A percentile compares a stretch with the other conserved stretches of the same genome.
These are phyloP conservation scores for Pseudococcus viburni DNA, from an alignment of 2,888 invertebrate species.

Conservation along the genomic window DNA sequence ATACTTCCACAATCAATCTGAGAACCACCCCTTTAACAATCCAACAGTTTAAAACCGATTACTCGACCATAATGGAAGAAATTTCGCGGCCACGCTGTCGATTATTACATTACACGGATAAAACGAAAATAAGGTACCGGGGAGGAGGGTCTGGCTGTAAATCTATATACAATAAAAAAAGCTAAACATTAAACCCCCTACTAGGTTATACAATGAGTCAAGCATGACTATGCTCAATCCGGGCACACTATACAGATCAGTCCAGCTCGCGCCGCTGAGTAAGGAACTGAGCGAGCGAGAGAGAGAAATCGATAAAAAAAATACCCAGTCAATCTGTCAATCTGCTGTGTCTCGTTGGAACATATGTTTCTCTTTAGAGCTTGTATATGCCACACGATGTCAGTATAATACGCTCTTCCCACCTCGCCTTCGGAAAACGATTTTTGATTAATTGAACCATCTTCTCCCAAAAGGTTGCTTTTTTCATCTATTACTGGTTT, in stretches of 20 bases:
- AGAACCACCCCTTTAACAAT: conserved; percentile 28
- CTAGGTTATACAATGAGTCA: conserved; percentile 64
- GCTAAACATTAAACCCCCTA: conserved; percentile 65
- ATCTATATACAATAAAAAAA: conserved; percentile 45
- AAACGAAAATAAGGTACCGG: background rate
- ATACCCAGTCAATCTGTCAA: conserved; percentile 66
- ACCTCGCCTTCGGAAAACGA: conserved; percentile 5
- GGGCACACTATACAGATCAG: conserved; percentile 10
- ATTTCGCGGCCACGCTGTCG: conserved; percentile 22
- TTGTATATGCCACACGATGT: conserved; percentile 57
- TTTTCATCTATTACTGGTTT: conserved; percentile 1
- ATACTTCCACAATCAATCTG: background rate
- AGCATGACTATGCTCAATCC: conserved; percentile 64
- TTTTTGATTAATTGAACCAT: conserved; percentile 66
- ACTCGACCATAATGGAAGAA: conserved; percentile 38
- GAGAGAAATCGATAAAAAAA: conserved; percentile 39
- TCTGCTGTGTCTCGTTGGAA: conserved; percentile 58
- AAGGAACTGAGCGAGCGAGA: background rate
- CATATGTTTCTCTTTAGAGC: conserved; percentile 61
- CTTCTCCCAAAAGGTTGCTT: conserved; percentile 49
- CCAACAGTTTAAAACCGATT: conserved; percentile 40
- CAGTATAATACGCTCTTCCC: conserved; percentile 26
- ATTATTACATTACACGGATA: conserved; percentile 6
- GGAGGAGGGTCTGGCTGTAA: background rate
- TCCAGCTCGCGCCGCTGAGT: background rate